phyloP scores from a whole-genome alignment of 2,113 vertebrate species.

The Mormoops blainvillei region DNA sequence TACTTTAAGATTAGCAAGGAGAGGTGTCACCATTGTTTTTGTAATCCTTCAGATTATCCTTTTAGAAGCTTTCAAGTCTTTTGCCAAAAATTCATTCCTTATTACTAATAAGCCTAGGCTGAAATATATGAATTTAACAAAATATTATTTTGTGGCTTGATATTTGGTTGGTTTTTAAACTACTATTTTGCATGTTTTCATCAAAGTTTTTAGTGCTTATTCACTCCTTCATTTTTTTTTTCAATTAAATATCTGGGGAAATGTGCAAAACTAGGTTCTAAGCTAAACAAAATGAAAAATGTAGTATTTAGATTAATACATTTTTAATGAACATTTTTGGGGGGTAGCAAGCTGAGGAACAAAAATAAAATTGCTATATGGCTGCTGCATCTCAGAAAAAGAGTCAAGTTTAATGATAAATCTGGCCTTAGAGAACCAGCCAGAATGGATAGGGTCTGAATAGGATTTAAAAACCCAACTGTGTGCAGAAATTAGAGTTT shows the following conservation, averaged over 20 bases:
- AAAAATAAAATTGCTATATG: conserved; percentile 83
- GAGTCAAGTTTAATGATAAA: conserved; percentile 97
- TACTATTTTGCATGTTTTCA: conserved; percentile 79
- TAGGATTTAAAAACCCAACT: conserved; percentile 99
- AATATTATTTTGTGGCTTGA: conserved; percentile 79
- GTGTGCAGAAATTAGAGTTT: conserved; percentile 99
- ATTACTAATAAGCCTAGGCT: conserved; percentile 65
- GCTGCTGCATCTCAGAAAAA: conserved; percentile 82
- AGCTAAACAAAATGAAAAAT: conserved; percentile 80
- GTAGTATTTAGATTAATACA: conserved; percentile 84
- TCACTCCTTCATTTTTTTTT: conserved; percentile 74
- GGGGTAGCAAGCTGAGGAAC: conserved; percentile 73
- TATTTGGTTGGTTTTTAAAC: conserved; percentile 75
- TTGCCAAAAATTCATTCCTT: conserved; percentile 61
- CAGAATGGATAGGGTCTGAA: conserved; percentile 94
- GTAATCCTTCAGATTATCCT: conserved; percentile 38
- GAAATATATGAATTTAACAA: conserved; percentile 75
- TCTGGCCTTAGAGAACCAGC: conserved; percentile 90
- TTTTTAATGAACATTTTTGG: conserved; percentile 83
- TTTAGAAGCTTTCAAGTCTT: conserved; percentile 69
- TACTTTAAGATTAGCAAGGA: conserved; percentile 36
- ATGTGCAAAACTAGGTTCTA: conserved; percentile 81
- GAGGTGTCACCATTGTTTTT: conserved; percentile 26
- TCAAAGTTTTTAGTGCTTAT: conserved; percentile 79
- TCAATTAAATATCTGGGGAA: conserved; percentile 79